Conservation (phyloP, 1,140 invertebrate species). For the Drosophila albomicans region DNA sequence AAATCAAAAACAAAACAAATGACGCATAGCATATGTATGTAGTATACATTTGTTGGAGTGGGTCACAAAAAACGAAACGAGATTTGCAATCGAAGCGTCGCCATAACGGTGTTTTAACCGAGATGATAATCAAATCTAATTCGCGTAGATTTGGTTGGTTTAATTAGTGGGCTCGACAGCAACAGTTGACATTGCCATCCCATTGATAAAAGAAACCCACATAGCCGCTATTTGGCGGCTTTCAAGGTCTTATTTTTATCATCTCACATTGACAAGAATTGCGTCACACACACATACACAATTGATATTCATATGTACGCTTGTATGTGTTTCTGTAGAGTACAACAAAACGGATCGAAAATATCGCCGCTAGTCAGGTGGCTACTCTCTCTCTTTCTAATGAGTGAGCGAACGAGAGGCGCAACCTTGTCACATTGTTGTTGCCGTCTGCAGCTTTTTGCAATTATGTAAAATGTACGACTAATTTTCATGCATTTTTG, state of each 20-base stretch:
- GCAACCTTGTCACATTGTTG: constrained; percentile 46
- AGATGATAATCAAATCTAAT: constrained; percentile 66
- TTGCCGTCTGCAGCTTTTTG: constrained; percentile 46
- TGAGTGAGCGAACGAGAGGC: constrained; percentile 3
- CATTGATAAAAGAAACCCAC: constrained; percentile 64
- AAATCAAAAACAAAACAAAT: constrained; percentile 9
- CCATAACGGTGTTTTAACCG: constrained; percentile 35
- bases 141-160: constrained; percentile 61
- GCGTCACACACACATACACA: constrained; percentile 36
- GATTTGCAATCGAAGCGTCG: constrained; percentile 9
- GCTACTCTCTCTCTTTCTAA: constrained; percentile 31
- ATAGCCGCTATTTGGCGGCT: constrained; percentile 26
- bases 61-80: constrained; percentile 18
- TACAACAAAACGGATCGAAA: constrained; percentile 42
- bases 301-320: constrained; percentile 15
- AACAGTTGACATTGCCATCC: constrained; percentile 54
- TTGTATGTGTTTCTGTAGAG: neutral
- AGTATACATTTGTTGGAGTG: constrained; percentile 11
- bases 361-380: constrained; percentile 63
- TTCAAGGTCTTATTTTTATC: constrained; percentile 62
- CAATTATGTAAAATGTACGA: constrained; percentile 81
- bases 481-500: constrained; percentile 20
- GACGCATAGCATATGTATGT: constrained; percentile 20
- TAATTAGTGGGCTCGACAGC: constrained; percentile 73
- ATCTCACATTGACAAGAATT: constrained; percentile 20